Evolutionary conservation across 1,140 invertebrate species (phyloP).

Genomic region (Lordiphosa collinella): DNA sequence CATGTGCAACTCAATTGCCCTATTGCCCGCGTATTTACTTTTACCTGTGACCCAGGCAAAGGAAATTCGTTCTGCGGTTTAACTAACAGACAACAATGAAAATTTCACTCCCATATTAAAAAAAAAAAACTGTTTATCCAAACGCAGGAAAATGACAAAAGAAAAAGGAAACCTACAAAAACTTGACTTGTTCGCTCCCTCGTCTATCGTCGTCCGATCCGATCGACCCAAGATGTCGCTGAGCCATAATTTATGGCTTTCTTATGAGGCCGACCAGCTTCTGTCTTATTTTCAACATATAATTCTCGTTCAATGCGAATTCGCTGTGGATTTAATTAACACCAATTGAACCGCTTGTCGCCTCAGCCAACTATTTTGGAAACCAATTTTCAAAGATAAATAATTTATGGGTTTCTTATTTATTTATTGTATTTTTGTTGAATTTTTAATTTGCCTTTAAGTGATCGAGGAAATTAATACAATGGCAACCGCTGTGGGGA

Average conservation of each 20-base stretch:
- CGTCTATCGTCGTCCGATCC: constrained; percentile 20
- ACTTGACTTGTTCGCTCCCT: constrained; percentile 42
- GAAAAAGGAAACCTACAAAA: constrained; percentile 25
- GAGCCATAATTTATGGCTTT: constrained; percentile 74
- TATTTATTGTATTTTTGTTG: constrained; percentile 20
- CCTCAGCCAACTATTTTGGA: constrained; percentile 50
- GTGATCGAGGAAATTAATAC: constrained; percentile 37
- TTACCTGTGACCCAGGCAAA: constrained; percentile 31
- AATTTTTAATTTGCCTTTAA: constrained; percentile 64
- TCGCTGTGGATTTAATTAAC: constrained; percentile 78
- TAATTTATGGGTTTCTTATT: constrained; percentile 58
- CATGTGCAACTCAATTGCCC: constrained; percentile 77
- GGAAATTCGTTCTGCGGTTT: constrained; percentile 76
- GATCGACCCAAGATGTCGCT: constrained; percentile 51
- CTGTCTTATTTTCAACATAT: constrained; percentile 7
- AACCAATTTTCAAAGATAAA: constrained; percentile 51
- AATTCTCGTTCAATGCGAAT: constrained; percentile 41
- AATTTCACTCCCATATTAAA: constrained; percentile 59
- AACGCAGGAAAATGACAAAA: constrained; percentile 47
- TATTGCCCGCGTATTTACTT: constrained; percentile 67
- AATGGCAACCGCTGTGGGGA: background rate
- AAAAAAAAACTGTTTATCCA: too few relatives aligned
- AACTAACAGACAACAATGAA: constrained; percentile 39
- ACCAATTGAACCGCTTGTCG: constrained; percentile 79
- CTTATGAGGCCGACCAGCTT: constrained; percentile 53